A percentile compares a stretch with the other conserved stretches of the same genome.
These are phyloP conservation scores for Chaetura pelagica DNA, from an alignment of 2,113 vertebrate species.

Conservation along the genomic window DNA sequence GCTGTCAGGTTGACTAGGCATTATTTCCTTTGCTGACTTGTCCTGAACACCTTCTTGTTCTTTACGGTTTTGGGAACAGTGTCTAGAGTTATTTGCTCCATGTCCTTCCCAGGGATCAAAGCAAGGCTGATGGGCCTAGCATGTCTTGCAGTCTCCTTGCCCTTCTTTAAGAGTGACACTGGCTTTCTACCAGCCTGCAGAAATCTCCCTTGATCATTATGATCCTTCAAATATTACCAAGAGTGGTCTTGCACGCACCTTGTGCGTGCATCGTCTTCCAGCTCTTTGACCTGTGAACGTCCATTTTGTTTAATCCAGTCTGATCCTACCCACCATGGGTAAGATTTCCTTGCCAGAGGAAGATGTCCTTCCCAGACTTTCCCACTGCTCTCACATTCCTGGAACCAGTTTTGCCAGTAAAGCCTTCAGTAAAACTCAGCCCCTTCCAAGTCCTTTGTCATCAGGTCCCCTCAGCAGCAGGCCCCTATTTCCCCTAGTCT, in stretches of 20 bases:
- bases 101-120: neutral
- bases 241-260: neutral
- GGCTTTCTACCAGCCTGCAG: neutral
- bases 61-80: neutral
- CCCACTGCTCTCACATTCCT: no score
- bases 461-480: neutral
- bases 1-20: neutral
- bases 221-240: neutral
- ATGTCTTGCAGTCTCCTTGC: neutral
- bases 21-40: neutral
- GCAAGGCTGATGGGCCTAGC: neutral
- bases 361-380: neutral
- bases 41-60: neutral
- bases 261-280: neutral
- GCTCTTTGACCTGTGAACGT: neutral
- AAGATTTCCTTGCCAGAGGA: neutral
- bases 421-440: neutral
- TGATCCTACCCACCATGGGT: rapidly evolving
- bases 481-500: neutral
- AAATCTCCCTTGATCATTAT: neutral
- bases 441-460: neutral
- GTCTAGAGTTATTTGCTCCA: neutral
- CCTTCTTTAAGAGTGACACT: rapidly evolving
- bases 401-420: neutral
- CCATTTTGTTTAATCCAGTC: neutral